Evolutionary conservation across 2,113 vertebrate species (phyloP).

Genomic region (Lampris incognitus): DNA sequence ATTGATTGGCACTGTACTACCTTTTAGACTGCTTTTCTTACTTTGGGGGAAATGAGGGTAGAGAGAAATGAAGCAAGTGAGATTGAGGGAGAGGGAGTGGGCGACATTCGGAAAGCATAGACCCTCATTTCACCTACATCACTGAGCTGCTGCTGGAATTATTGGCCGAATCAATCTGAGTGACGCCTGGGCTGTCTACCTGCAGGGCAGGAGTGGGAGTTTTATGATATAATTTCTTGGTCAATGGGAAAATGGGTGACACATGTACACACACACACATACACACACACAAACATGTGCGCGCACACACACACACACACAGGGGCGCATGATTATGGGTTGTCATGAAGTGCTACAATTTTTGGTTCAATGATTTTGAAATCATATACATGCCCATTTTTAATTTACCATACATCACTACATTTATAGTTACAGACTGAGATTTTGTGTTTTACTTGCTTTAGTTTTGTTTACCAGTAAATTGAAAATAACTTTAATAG

Average conservation of each 20-base stretch:
- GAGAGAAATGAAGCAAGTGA: constrained; percentile 21
- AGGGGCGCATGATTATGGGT: background rate
- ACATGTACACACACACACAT: background rate
- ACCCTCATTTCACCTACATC: constrained; percentile 44
- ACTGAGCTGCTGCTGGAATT: constrained; percentile 55
- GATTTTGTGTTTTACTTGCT: too few relatives aligned
- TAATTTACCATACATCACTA: too few relatives aligned
- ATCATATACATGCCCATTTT: too few relatives aligned
- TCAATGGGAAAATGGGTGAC: background rate
- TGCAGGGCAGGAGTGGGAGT: constrained; percentile 43
- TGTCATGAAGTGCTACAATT: too few relatives aligned
- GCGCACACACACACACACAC: background rate
- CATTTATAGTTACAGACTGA: too few relatives aligned
- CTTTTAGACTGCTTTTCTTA: constrained; percentile 1
- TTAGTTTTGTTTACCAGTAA: too few relatives aligned
- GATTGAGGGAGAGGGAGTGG: constrained; percentile 25
- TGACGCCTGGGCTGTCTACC: constrained; percentile 29
- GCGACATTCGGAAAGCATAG: constrained; percentile 36
- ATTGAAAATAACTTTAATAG: too few relatives aligned
- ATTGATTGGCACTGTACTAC: constrained; percentile 3
- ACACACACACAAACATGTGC: constrained; percentile 3
- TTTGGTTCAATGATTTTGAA: too few relatives aligned
- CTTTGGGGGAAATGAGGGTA: constrained; percentile 1
- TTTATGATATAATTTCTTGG: constrained; percentile 38
- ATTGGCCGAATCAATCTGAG: constrained; percentile 65